Evolutionary conservation across 2,888 invertebrate genomes (phyloP), one percentile per base, ranked within the genome.

Genomic region (Heliconius ethilla): DNA sequence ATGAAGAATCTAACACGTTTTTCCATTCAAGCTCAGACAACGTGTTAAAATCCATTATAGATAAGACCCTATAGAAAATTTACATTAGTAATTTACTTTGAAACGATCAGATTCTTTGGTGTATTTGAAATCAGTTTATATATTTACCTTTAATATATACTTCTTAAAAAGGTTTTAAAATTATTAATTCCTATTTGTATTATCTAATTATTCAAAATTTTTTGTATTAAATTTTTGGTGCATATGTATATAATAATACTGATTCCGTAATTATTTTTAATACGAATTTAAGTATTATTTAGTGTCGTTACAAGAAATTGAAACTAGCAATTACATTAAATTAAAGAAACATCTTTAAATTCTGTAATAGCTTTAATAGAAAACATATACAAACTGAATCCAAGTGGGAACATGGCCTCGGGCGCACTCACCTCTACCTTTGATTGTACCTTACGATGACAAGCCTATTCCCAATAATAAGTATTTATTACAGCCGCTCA

Each of bases 371-470:
- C 76, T 80, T 62, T 80, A 77, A 82, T 82, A 83, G 83, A 86
- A 85, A 84, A 83, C 85, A 86, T 84, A 86, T 86, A 88, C 86
- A 87, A 86, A 84, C 51, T 78, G 75, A 75, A 78, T 83, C 82
- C 85, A 83, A 88, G 88, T 90, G 91, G 89, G 91, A 93, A 93
- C 91, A 90, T 91, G 88, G 92, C 93, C 89, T 83, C 82, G 81
- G 88, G 93, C 91, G 78, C 85, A 82, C 87, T 88, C 86, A 88
- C 86, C 87, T 87, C 88, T 86, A 87, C 87, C 89, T 86, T 89
- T 93, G 94, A 93, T 94, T 93, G 93, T 92, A 92, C 89, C 89
- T 93, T 93, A 93, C 89, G 93, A 93, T 89, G 94, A 93, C 93
- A 92, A 90, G 88, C 89, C 86, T 87, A 89, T 91, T 90, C 90